Evolutionary conservation across 2,797 vertebrate species (phyloP).

Genomic region (Epinephelus awoara): DNA sequence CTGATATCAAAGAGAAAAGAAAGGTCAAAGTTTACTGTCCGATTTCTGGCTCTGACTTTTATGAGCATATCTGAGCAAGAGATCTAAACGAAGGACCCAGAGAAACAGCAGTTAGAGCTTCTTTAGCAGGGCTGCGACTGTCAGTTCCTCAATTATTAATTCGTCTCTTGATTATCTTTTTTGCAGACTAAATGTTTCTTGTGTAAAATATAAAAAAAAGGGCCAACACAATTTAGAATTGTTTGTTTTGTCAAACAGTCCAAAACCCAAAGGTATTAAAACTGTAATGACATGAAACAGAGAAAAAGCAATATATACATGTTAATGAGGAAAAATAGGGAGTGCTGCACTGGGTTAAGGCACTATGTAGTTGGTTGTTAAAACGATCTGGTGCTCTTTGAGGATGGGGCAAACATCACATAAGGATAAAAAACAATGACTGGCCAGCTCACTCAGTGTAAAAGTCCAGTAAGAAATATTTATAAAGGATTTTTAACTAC

Average conservation of each 20-base stretch:
- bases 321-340: no score
- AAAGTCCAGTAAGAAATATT: no score
- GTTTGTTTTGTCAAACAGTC: not conserved
- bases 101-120: not conserved
- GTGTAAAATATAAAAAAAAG: not conserved
- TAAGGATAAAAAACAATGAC: no score
- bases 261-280: no score
- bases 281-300: not conserved
- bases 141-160: not conserved
- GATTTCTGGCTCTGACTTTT: conserved; percentile 40
- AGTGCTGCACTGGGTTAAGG: no score
- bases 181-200: not conserved
- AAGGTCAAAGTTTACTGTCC: conserved; percentile 68
- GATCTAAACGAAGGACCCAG: conserved; percentile 10
- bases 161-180: not conserved
- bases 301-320: no score
- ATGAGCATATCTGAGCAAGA: conserved; percentile 8
- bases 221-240: not conserved
- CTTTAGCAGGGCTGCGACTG: not conserved
- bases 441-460: no score
- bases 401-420: no score
- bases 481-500: no score
- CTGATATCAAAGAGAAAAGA: conserved; percentile 53
- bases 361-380: no score
- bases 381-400: no score